Percentiles rank a stretch among this genome's conserved stretches.
Conservation (phyloP, 2,113 vertebrate genomes). For the Nettapus auritus region DNA sequence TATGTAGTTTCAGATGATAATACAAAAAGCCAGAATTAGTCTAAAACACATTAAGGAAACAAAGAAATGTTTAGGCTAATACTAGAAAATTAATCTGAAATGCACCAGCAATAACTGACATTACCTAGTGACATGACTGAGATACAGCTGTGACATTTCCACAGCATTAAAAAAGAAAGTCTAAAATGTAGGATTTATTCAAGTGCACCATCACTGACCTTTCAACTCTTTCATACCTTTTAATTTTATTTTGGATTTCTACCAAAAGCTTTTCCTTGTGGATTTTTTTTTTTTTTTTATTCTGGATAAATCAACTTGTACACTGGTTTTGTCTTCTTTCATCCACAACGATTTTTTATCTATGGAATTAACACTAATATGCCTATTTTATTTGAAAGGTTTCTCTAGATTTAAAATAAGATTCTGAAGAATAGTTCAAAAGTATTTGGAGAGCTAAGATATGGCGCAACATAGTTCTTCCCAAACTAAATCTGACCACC, state of each 20-base stretch:
- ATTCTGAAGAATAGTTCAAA: not conserved
- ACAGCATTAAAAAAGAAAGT: not conserved
- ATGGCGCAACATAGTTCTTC: not conserved
- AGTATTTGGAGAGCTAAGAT: not conserved
- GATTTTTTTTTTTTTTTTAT: not conserved
- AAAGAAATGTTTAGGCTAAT: not conserved
- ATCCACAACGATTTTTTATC: not conserved
- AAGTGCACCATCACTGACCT: not conserved
- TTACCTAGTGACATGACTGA: not conserved
- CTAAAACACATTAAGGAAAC: not conserved
- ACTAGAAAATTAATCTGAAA: not conserved
- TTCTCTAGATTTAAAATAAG: not conserved
- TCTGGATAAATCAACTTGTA: not conserved
- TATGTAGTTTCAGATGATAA: not conserved
- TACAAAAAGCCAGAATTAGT: not conserved
- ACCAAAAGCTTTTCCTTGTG: too few relatives aligned
- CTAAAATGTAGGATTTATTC: not conserved
- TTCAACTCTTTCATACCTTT: not conserved
- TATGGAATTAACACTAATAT: not conserved
- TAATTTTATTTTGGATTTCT: not conserved
- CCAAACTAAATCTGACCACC: not conserved
- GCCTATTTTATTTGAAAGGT: not conserved
- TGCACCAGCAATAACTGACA: not conserved
- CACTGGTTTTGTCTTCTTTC: not conserved
- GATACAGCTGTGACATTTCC: not conserved